Percentiles rank a stretch among this genome's conserved stretches.
These are phyloP conservation scores for Asteroscopus sphinx DNA, from an alignment of 2,888 invertebrate species.

Conservation along the genomic window DNA sequence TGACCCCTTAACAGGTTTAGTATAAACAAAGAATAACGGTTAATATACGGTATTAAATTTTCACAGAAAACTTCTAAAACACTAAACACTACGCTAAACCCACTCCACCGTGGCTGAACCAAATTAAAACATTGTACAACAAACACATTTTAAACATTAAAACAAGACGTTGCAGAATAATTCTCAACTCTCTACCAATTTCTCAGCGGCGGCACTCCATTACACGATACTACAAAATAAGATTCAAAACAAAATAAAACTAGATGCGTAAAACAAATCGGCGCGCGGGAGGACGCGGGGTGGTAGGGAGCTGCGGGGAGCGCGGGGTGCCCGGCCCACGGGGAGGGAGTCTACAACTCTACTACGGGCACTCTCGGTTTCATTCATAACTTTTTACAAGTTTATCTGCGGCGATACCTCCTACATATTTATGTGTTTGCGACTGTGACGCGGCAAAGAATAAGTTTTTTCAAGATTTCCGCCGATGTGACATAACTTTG, in stretches of 20 bases:
- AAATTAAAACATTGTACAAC: constrained; percentile 6
- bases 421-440: constrained; percentile 89
- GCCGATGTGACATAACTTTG: constrained; percentile 19
- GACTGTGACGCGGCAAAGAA: constrained; percentile 79
- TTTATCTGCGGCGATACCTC: constrained; percentile 88
- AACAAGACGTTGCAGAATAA: constrained; percentile 39
- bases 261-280: constrained; percentile 87
- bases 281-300: constrained; percentile 64
- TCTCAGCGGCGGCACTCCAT: constrained; percentile 49
- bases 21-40: too few relatives aligned
- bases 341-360: constrained; percentile 82
- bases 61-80: too few relatives aligned
- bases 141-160: constrained; percentile 17
- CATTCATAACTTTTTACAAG: constrained; percentile 91
- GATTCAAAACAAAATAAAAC: constrained; percentile 86
- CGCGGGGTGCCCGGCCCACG: constrained; percentile 56
- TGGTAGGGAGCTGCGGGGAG: constrained; percentile 56
- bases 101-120: background rate
- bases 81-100: constrained; percentile 1
- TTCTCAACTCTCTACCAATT: constrained; percentile 19
- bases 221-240: constrained; percentile 76
- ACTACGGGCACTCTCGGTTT: constrained; percentile 89
- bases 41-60: too few relatives aligned
- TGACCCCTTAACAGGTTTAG: too few relatives aligned
- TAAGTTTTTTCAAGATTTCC: constrained; percentile 47